Evolutionary conservation across 2,888 invertebrate genomes (phyloP), one percentile per base, ranked within the genome.

Genomic region (Troides helena): DNA sequence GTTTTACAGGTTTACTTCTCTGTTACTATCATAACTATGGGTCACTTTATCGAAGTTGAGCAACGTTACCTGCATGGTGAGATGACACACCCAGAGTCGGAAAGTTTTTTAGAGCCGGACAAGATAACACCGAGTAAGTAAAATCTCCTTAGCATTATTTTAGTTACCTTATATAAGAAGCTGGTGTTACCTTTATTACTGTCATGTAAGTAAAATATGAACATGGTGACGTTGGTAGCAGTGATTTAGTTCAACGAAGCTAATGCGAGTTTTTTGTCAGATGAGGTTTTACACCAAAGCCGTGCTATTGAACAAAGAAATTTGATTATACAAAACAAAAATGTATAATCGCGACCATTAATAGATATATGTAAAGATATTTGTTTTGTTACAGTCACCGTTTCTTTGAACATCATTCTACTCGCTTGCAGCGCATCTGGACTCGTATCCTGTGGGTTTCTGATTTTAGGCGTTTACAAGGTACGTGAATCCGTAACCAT

Each of bases 391-490:
- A 63, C 94, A 96, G 96, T 94, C n/a, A 95, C 96, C 43, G 94
- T 96, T 78, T 93, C 94, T 72, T 94, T 96, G 84, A 95, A 95
- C 84, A 93, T 96, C 72, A 93, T 94, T 36, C 90, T 96, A 70
- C 89, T 96, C 77, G 92, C 93, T 50, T 95, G 95, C 84, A 95
- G 96, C 65, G 90, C 94, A 6, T 87, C 94, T 74, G 96, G 97
- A 7, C 93, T 96, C 63, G 73, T 96, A 39, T 93, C 96, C 18
- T 95, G 96, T 65, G 78, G 95, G 12, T 82, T 96, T 59, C 91
- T 97, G 67, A 89, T 96, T 65, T 86, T 94, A 70, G 97, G 96
- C 74, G 92, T 97, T 60, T 94, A 94, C 75, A 95, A 94, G 94
- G 97, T 96, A 90, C 92, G 77, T 71, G 39, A 39, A 39, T 7